phyloP scores from a whole-genome alignment of 1,140 invertebrate species.

The Bacillus rossius region DNA sequence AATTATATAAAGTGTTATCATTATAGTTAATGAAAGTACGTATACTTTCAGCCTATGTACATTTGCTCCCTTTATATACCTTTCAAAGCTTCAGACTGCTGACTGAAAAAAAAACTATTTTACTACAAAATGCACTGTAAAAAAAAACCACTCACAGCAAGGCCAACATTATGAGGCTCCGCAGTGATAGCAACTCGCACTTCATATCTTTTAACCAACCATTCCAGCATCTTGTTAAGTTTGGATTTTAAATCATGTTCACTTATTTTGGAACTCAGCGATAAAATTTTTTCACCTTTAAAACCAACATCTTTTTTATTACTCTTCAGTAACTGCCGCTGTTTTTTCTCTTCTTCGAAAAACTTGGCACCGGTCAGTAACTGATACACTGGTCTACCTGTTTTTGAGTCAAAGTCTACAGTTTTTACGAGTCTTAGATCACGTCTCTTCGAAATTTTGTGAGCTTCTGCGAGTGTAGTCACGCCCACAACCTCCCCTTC shows the following conservation, averaged over 20 bases:
- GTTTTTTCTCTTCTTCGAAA: slow-evolving; percentile 36
- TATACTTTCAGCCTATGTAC: too few relatives aligned
- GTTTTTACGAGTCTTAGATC: slow-evolving; percentile 59
- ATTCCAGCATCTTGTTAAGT: slow-evolving; percentile 55
- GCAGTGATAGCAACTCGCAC: slow-evolving; percentile 52
- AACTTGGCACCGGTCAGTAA: slow-evolving; percentile 41
- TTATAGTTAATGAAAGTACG: too few relatives aligned
- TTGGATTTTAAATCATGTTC: slow-evolving; percentile 56
- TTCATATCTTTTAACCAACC: slow-evolving; percentile 54
- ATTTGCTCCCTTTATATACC: too few relatives aligned
- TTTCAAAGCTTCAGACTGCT: too few relatives aligned
- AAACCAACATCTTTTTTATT: slow-evolving; percentile 25
- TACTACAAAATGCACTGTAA: not conserved
- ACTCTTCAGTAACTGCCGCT: slow-evolving; percentile 26
- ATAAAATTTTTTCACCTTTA: slow-evolving; percentile 54
- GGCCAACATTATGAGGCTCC: slow-evolving; percentile 40
- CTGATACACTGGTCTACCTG: slow-evolving; percentile 55
- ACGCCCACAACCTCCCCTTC: slow-evolving; percentile 27
- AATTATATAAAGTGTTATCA: too few relatives aligned
- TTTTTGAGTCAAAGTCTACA: slow-evolving; percentile 54
- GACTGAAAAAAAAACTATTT: too few relatives aligned
- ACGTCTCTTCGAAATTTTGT: slow-evolving; percentile 53
- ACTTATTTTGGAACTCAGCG: slow-evolving; percentile 52
- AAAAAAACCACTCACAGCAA: slow-evolving; percentile 41
- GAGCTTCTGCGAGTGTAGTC: slow-evolving; percentile 47